These are phyloP conservation scores for Zosterops japonicus DNA, from an alignment of 2,113 vertebrate species.

Conservation along the genomic window DNA sequence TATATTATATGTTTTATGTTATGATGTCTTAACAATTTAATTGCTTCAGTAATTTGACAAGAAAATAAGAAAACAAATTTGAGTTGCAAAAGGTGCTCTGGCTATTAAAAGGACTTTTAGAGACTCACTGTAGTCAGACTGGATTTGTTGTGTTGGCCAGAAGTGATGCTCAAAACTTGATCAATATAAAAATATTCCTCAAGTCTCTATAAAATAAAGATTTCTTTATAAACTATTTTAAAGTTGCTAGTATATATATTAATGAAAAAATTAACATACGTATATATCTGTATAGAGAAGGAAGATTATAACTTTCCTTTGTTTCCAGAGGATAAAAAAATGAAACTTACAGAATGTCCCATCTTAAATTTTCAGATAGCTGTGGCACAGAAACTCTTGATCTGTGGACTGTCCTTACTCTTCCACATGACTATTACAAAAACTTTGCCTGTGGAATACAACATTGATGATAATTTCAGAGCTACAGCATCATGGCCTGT, in stretches of 20 bases:
- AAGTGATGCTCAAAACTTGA: not conserved
- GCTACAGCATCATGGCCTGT: constrained; percentile 83
- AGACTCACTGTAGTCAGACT: not conserved
- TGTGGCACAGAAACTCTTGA: constrained; percentile 86
- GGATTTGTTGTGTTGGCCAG: not conserved
- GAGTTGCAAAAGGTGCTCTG: not conserved
- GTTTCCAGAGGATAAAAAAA: not conserved
- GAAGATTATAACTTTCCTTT: not conserved
- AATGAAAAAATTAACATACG: not conserved
- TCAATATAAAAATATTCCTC: not conserved
- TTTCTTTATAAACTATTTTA: not conserved
- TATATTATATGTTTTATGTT: not conserved
- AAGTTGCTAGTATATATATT: not conserved
- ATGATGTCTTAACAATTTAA: not conserved
- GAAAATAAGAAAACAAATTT: not conserved
- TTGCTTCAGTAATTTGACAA: not conserved
- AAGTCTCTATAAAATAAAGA: not conserved
- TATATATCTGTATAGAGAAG: not conserved
- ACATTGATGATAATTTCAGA: constrained; percentile 84
- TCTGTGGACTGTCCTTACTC: constrained; percentile 87
- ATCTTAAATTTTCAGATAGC: constrained; percentile 76
- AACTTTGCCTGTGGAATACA: constrained; percentile 85
- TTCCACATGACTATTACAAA: constrained; percentile 88
- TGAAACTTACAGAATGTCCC: not conserved
- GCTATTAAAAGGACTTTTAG: not conserved